A percentile compares a stretch with the other conserved stretches of the same genome.
These are phyloP conservation scores for Botia kubotai DNA, from an alignment of 2,797 vertebrate species.

Conservation along the genomic window DNA sequence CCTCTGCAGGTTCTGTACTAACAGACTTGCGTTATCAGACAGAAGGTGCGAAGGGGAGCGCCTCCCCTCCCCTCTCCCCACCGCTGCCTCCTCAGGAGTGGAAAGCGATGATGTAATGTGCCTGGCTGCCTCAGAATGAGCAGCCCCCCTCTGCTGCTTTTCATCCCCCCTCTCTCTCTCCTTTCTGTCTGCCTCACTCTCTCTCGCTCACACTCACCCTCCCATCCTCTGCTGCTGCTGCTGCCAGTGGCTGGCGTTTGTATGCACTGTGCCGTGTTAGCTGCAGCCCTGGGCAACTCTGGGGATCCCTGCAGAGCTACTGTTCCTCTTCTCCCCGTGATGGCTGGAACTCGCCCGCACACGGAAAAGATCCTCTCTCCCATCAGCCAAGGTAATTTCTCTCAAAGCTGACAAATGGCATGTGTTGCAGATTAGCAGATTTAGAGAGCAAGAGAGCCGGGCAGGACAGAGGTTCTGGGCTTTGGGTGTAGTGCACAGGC, in stretches of 20 bases:
- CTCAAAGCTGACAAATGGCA: conserved; percentile 63
- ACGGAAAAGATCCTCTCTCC: conserved; percentile 65
- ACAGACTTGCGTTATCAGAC: conserved; percentile 50
- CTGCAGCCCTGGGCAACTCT: conserved; percentile 76
- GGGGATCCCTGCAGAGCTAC: conserved; percentile 79
- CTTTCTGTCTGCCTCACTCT: conserved; percentile 33
- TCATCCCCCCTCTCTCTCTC: conserved; percentile 45
- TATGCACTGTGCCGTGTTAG: conserved; percentile 70
- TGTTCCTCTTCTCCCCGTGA: conserved; percentile 69
- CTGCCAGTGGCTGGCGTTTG: conserved; percentile 69
- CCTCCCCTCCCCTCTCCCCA: conserved; percentile 72
- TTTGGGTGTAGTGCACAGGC: conserved; percentile 65
- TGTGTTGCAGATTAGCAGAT: conserved; percentile 56
- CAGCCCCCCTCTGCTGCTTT: conserved; percentile 72
- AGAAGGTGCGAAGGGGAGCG: conserved; percentile 71
- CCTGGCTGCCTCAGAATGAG: conserved; percentile 78
- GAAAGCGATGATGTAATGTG: conserved; percentile 84
- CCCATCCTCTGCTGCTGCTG: conserved; percentile 65
- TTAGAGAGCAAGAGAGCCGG: conserved; percentile 47
- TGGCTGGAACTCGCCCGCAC: conserved; percentile 61
- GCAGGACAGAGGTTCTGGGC: conserved; percentile 59
- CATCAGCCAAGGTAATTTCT: conserved; percentile 71
- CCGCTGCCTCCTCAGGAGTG: conserved; percentile 72
- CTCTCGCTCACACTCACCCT: conserved; percentile 66
- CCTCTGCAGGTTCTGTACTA: conserved; percentile 41